Evolutionary conservation across 2,113 vertebrate genomes (phyloP).

Genomic region (Perca flavescens): DNA sequence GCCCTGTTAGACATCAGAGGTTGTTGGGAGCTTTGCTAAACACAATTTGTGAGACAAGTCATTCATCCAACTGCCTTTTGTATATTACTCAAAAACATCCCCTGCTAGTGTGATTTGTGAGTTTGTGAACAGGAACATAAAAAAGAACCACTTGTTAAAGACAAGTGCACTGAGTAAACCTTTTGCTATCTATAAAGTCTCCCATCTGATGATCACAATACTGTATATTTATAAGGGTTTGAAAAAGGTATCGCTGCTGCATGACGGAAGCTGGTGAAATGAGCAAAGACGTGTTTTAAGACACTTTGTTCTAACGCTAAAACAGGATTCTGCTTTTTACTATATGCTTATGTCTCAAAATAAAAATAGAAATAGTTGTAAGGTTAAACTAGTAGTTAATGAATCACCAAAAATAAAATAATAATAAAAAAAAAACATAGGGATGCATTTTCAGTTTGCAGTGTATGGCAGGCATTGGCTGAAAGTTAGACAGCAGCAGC

Average conservation of each 20-base stretch:
- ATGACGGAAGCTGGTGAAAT: neutral
- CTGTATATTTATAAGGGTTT: neutral
- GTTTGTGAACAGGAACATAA: neutral
- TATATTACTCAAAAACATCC: slow-evolving; percentile 7
- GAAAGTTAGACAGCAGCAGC: neutral
- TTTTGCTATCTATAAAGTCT: neutral
- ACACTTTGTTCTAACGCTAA: neutral
- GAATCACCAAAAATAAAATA: too few relatives aligned
- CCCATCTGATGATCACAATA: neutral
- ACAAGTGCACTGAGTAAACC: neutral
- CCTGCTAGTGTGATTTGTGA: neutral
- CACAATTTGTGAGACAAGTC: slow-evolving; percentile 16
- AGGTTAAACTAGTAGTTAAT: neutral
- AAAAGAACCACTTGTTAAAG: neutral
- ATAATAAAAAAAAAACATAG: neutral
- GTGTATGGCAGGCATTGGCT: too few relatives aligned
- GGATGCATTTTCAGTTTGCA: neutral
- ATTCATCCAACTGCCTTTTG: slow-evolving; percentile 35
- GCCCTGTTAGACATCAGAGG: slow-evolving; percentile 40
- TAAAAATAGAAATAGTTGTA: neutral
- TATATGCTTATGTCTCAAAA: too few relatives aligned
- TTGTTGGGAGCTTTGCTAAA: slow-evolving; percentile 35
- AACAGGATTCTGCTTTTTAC: neutral
- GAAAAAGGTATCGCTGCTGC: neutral
- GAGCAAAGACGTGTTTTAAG: slow-evolving; percentile 2